Base-by-base conservation (phyloP, 2,888 invertebrate genomes). In the Thysanoteuthis rhombus region DNA sequence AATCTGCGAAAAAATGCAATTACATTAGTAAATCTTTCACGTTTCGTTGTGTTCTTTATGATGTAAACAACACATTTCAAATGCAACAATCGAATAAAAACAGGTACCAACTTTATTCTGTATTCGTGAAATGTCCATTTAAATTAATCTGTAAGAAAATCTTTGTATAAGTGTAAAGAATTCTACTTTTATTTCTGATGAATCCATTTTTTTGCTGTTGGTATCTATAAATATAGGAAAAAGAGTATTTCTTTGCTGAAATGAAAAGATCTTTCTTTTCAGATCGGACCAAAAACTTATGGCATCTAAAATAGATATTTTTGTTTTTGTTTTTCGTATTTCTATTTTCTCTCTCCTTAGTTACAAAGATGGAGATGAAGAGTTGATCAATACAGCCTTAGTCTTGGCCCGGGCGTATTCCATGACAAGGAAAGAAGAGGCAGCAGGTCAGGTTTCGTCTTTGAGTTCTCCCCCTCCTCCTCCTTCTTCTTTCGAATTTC, bases 401-500 rank as follows among this genome's bases (percentile, higher is more conserved):
- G 95, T 96, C 28, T 94, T 97, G 94, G 97, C 97, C 36, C 95
- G 95, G 93, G 97, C 97, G 25, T 97, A 97, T 93, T 95, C 96
- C 36, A 95, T 94, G 89, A 96, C 96, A 16, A 96, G 96, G 12
- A 95, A 95, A 25, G 96, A 96, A 47, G 97, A 96, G 91, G 96
- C 96, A 12, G 97, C 97, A 95, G 95, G 97, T 97, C 36, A 94
- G 95, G 93, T 12, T 10, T 75, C n/a, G 10, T n/a, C 16, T 2
- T n/a, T 75, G 3, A 12, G 10, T 75, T 75, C n/a, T 75, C n/a
- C 25, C 32, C 19, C 19, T 19, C 28, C 28, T 3, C 12, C 32
- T 32, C 6, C 25, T 32, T 32, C 8, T 5, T 58, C 58, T 58
- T 2, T 32, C 25, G 10, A 45, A 45, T 19, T 45, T 45, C 12